Base-by-base conservation (phyloP, 1,140 invertebrate genomes). In the Drosophila parvula region DNA sequence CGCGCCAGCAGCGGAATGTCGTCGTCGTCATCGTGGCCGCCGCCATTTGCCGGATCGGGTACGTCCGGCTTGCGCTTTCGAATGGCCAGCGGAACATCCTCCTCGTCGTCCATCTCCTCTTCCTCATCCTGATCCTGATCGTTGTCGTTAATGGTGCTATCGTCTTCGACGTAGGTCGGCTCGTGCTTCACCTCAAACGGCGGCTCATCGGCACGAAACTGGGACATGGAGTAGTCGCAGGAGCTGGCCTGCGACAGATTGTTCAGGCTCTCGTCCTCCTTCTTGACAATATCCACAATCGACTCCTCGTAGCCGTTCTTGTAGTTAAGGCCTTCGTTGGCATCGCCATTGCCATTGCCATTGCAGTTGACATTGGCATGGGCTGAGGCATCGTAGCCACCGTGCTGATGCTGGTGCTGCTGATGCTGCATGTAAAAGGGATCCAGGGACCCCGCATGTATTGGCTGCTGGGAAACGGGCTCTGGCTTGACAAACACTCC, bases 21-120 rank as follows among this genome's bases (percentile, higher is more conserved):
- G 53, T 96, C 94, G 81, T 95, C 94, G 28, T 90, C 79, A 16
- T 83, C 81, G 14, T 64, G 75, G 27, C 47, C 27, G 14, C 64
- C 55, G 41, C 51, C 51, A 55, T 55, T 55, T 4, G 48, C 40
- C 16, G 69, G 43, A 43, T 81, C 79, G 16, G 55, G 16, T 6
- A 45, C 57, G 28, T 84, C 77, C 51, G 70, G 64, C 56, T 89
- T 89, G 22, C 80, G 85, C 48, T 92, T 92, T 3, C 91, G 79
- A 58, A 91, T 85, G 93, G 96, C 96, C 93, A 97, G 92, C 67
- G 97, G 96, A 48, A 95, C 91, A 93, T 97, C 96, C 92, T 97
- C 96, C 75, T 97, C 96, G 30, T 90, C 78, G 60, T 93, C 92
- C 92, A 97, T 96, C 74, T 96, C 95, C 10, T 81, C 92, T 30